Evolutionary conservation across 2,797 vertebrate species (phyloP).

Genomic region (Echiichthys vipera): DNA sequence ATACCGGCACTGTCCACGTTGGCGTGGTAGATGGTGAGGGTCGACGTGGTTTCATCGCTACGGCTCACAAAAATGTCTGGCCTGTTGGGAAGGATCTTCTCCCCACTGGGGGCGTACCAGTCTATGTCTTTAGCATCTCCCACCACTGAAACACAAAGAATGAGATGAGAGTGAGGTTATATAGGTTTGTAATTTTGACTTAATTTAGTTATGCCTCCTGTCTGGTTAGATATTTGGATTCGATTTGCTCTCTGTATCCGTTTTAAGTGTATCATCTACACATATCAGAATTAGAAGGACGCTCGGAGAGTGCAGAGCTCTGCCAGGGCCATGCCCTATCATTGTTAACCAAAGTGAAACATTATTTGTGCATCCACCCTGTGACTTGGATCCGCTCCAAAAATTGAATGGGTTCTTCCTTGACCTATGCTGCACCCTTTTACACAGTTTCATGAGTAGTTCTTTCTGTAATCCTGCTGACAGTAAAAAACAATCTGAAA

Average conservation of each 20-base stretch:
- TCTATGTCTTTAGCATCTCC: slow-evolving; percentile 94
- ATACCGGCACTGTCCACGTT: slow-evolving; percentile 93
- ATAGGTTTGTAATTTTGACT: background rate
- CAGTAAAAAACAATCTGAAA: too few species aligned
- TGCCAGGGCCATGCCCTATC: too few species aligned
- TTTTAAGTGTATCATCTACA: background rate
- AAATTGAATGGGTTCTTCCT: too few species aligned
- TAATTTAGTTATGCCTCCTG: background rate
- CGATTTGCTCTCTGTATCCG: too few species aligned
- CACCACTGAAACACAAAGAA: slow-evolving; percentile 81
- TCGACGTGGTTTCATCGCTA: slow-evolving; percentile 89
- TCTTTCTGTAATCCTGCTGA: too few species aligned
- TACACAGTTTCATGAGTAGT: too few species aligned
- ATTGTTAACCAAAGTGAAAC: too few species aligned
- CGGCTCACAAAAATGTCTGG: slow-evolving; percentile 90
- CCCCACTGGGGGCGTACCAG: slow-evolving; percentile 94
- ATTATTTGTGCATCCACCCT: too few species aligned
- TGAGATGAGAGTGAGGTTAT: background rate
- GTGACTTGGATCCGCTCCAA: too few species aligned
- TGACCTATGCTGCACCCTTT: too few species aligned
- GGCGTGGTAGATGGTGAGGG: slow-evolving; percentile 96
- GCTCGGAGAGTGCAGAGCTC: too few species aligned
- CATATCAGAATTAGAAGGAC: background rate
- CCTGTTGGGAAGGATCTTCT: slow-evolving; percentile 90
- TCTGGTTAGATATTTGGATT: background rate